Conservation (phyloP, 2,888 invertebrate genomes). For the Hyles lineata region DNA sequence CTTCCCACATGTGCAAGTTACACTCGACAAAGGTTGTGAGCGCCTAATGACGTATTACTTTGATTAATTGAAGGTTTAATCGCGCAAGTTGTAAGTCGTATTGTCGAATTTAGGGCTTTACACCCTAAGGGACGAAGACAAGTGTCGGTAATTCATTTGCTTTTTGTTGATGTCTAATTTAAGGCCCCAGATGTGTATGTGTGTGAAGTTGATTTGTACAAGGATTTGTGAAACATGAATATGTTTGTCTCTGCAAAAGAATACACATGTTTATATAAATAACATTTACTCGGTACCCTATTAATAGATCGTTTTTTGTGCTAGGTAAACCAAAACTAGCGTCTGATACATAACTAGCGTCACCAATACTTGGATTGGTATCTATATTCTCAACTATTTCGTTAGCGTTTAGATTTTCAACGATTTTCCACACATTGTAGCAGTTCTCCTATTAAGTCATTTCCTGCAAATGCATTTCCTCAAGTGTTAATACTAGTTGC, state of each 20-base stretch:
- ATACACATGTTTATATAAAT: background rate
- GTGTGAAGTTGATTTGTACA: background rate
- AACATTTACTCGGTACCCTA: background rate
- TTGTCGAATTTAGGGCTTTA: conserved; percentile 12
- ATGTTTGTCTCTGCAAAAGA: background rate
- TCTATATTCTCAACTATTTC: too few species aligned
- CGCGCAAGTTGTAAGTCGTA: conserved; percentile 9
- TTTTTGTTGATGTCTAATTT: conserved; percentile 9
- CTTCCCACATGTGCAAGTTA: conserved; percentile 18
- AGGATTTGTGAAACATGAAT: background rate
- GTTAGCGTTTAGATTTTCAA: too few species aligned
- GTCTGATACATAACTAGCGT: too few species aligned
- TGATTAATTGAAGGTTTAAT: conserved; percentile 28
- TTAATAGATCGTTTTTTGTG: too few species aligned
- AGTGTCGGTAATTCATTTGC: conserved; percentile 5
- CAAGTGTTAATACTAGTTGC: too few species aligned
- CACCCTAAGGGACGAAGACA: background rate
- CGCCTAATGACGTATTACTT: conserved; percentile 19
- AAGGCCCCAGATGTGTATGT: conserved; percentile 11
- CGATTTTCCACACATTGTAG: too few species aligned
- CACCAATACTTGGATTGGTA: too few species aligned
- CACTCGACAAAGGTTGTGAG: conserved; percentile 9
- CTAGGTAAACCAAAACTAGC: too few species aligned
- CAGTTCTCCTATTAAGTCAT: too few species aligned
- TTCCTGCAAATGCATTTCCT: too few species aligned